Evolutionary conservation across 2,113 vertebrate species (phyloP).

Genomic region (Neodontobutis hainanensis): DNA sequence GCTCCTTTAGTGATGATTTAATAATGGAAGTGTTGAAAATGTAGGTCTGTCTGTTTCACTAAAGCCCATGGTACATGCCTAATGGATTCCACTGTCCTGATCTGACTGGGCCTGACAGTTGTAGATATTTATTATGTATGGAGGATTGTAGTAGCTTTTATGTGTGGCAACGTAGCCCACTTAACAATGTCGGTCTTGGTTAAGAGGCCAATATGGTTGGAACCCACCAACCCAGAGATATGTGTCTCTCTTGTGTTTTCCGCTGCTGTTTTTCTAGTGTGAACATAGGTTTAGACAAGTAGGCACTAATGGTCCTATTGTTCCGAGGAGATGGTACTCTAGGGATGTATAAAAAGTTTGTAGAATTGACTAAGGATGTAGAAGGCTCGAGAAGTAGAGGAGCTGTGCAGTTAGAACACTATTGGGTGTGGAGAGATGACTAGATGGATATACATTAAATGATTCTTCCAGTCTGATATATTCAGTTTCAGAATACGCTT

Average conservation of each 20-base stretch:
- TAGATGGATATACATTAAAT: conserved; percentile 32
- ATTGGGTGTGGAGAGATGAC: conserved; percentile 17
- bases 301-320: conserved; percentile 63
- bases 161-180: conserved; percentile 68
- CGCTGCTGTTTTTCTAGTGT: conserved; percentile 55
- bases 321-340: conserved; percentile 58
- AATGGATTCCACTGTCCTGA: conserved; percentile 72
- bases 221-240: conserved; percentile 54
- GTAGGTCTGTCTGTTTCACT: conserved; percentile 74
- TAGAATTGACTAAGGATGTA: conserved; percentile 32
- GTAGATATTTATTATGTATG: conserved; percentile 80
- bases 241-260: conserved; percentile 50
- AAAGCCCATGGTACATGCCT: conserved; percentile 73
- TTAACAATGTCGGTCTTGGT: conserved; percentile 74
- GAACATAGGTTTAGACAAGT: conserved; percentile 67
- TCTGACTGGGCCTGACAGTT: conserved; percentile 74
- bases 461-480: conserved; percentile 15
- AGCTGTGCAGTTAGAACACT: conserved; percentile 12
- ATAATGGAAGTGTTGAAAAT: conserved; percentile 77
- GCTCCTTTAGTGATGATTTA: conserved; percentile 77
- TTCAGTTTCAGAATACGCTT: conserved; percentile 2
- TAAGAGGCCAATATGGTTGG: conserved; percentile 56
- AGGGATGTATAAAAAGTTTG: conserved; percentile 60
- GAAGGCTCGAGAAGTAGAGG: conserved; percentile 12
- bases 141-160: conserved; percentile 77